Evolutionary conservation across 2,888 invertebrate species (phyloP).

Genomic region (Xylocampa areola): DNA sequence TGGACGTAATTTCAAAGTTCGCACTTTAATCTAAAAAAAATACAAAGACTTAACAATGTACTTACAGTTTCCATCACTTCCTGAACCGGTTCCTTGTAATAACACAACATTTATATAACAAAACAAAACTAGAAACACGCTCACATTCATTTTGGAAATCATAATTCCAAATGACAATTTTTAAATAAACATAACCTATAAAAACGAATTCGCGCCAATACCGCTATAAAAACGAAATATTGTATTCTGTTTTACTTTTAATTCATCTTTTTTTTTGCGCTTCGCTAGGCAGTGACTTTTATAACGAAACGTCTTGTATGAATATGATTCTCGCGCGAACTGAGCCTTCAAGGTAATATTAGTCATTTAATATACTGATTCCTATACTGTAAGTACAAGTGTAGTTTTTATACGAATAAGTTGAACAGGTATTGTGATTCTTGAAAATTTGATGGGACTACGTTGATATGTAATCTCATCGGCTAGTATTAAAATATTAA

Average conservation of each 20-base stretch:
- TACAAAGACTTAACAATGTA: constrained; percentile 41
- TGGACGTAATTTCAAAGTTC: constrained; percentile 16
- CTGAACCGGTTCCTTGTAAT: constrained; percentile 78
- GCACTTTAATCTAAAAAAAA: constrained; percentile 20
- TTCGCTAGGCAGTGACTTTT: constrained; percentile 5
- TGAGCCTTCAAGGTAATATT: constrained; percentile 58
- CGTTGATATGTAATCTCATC: constrained; percentile 21
- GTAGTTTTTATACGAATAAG: constrained; percentile 45
- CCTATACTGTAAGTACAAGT: constrained; percentile 34
- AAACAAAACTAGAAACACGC: constrained; percentile 68
- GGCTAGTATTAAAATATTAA: constrained; percentile 32
- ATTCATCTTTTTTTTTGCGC: constrained; percentile 36
- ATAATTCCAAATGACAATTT: constrained; percentile 13
- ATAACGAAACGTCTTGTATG: constrained; percentile 48
- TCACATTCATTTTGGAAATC: constrained; percentile 64
- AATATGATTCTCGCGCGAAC: constrained; percentile 56
- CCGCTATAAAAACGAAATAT: constrained; percentile 33
- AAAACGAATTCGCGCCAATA: constrained; percentile 55
- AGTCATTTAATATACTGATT: constrained; percentile 44
- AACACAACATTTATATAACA: constrained; percentile 67
- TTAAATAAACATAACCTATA: constrained; percentile 25
- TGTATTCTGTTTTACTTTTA: constrained; percentile 27
- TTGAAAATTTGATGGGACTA: constrained; percentile 8
- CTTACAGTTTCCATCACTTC: constrained; percentile 80
- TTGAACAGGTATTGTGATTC: constrained; percentile 51